Conservation (phyloP, 2,888 invertebrate species). For the Phyllotreta cruciferae region DNA sequence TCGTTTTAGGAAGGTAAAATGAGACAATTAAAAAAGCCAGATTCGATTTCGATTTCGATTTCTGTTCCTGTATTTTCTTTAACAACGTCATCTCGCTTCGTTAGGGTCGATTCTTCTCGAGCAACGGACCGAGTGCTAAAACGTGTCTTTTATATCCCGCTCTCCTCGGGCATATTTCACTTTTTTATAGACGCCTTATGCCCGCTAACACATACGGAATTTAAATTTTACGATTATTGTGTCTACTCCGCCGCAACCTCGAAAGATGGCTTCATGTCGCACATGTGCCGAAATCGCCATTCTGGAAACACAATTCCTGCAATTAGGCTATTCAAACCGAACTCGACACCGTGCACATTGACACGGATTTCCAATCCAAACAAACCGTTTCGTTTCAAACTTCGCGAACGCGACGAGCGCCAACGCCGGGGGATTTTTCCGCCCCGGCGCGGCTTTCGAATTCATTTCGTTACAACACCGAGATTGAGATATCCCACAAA, state of each 20-base stretch:
- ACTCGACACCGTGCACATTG: not conserved
- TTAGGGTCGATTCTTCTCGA: slow-evolving; percentile 3
- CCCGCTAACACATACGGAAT: slow-evolving; percentile 44
- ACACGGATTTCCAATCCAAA: not conserved
- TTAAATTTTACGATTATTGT: slow-evolving; percentile 48
- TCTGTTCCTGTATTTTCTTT: too few relatives aligned
- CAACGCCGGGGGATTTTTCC: too few relatives aligned
- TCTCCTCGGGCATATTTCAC: slow-evolving; percentile 46
- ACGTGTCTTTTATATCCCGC: slow-evolving; percentile 49
- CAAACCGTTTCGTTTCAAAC: not conserved
- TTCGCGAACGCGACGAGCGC: too few relatives aligned
- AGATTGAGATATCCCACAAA: too few relatives aligned
- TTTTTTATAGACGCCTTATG: slow-evolving; percentile 46
- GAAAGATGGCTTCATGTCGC: slow-evolving; percentile 42
- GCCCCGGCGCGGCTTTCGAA: too few relatives aligned
- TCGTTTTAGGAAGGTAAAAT: too few relatives aligned
- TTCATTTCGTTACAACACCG: too few relatives aligned
- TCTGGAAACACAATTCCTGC: too few relatives aligned
- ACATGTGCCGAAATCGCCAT: too few relatives aligned
- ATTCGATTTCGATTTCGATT: too few relatives aligned
- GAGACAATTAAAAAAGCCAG: too few relatives aligned
- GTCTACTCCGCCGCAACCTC: slow-evolving; percentile 40
- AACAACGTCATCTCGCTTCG: not conserved
- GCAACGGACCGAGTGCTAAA: slow-evolving; percentile 45
- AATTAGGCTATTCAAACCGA: too few relatives aligned